Base-by-base conservation (phyloP, 1,140 invertebrate species). In the Brachionus angularis region DNA sequence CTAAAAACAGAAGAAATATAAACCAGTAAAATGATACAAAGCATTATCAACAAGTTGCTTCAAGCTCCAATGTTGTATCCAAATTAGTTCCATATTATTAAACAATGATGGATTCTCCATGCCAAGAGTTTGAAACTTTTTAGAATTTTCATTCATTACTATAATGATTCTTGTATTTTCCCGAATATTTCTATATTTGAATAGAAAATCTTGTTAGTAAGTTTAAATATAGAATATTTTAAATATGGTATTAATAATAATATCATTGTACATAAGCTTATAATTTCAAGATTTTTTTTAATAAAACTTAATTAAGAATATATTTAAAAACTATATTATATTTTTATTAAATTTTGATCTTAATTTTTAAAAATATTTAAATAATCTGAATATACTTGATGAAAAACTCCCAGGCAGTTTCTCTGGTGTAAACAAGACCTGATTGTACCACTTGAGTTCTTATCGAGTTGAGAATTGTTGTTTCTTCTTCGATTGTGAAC, bases 321-420 rank as follows among this genome's bases (percentile, higher is more conserved):
- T n/a, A n/a, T n/a, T n/a, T n/a, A n/a, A n/a, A n/a, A n/a, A n/a
- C n/a, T n/a, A n/a, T n/a, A n/a, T n/a, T n/a, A n/a, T n/a, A n/a
- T n/a, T n/a, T n/a, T n/a, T n/a, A n/a, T n/a, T n/a, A n/a, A n/a
- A n/a, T n/a, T n/a, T n/a, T n/a, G n/a, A n/a, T n/a, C n/a, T n/a
- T n/a, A n/a, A n/a, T n/a, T n/a, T n/a, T n/a, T n/a, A n/a, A n/a
- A n/a, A n/a, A n/a, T n/a, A n/a, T n/a, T n/a, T n/a, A n/a, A n/a
- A n/a, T n/a, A n/a, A n/a, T n/a, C n/a, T n/a, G n/a, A n/a, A n/a
- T 71, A 62, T 74, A 80, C 79, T 75, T 78, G 33, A 81, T 70
- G 74, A 82, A 82, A 75, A 80, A 81, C 70, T 81, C 77, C 81
- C 81, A 82, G 5, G 81, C 80, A 3, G 79, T 78, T 52, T 81